Base-by-base conservation (phyloP, 1,140 invertebrate genomes). In the Gryon sp. region DNA sequence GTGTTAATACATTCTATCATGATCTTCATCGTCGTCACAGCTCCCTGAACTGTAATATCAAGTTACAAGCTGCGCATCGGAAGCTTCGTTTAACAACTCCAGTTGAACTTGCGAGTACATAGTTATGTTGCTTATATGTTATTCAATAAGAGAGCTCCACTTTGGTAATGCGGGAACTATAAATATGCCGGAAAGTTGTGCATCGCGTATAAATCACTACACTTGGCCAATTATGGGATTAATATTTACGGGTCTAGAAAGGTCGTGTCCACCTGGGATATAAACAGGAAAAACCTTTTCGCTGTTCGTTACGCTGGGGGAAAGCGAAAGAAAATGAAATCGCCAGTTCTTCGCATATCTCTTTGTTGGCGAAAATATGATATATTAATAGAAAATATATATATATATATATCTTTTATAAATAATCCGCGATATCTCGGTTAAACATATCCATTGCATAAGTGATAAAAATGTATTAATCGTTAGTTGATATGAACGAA, bases 161-260 rank as follows among this genome's bases (percentile, higher is more conserved):
- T 36, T 26, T 26, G 16, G 38, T 32, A 40, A 55, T 45, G 36
- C 20, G 48, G 14, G 7, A 19, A 46, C 60, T 82, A 80, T 85
- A 86, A 86, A 86, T 86, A 85, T 81, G 69, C 63, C 20, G 20
- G 36, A 43, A 80, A 84, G 76, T 83, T 84, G 85, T 80, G 68
- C 73, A 46, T 66, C 32, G 24, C 55, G 59, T 76, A 63, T 85
- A 85, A 86, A 86, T 86, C 83, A 85, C 80, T 81, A 80, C 74
- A 69, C 76, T 34, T 9, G 78, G 69, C 80, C 81, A 86, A 86
- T 87, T 86, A 85, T 81, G 79, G 75, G 78, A 83, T 86, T 84
- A 84, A 85, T 86, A 86, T 87, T 86, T 84, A 85, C 84, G 80
- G 65, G 19, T 65, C 59, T 38, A 20, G 28, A 73, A 53, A 68